Base-by-base conservation (phyloP, 2,113 vertebrate genomes). In the Pedionomus torquatus region DNA sequence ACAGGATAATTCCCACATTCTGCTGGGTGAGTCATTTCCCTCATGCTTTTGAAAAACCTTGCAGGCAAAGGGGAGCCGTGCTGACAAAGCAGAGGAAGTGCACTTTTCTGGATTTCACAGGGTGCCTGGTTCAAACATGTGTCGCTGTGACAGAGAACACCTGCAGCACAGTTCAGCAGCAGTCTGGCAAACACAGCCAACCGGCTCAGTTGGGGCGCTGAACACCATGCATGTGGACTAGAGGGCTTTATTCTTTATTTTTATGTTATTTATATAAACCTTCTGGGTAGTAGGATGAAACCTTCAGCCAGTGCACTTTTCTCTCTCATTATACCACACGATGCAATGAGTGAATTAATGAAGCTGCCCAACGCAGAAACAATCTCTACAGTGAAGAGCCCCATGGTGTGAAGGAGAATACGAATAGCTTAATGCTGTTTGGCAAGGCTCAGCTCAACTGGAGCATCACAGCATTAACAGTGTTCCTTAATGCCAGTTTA, bases 21-120 rank as follows among this genome's bases (percentile, higher is more conserved):
- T 93, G 96, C 89, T 77, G 90, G 92, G 92, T 98, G 97, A 98
- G 93, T 98, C 97, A 98, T 97, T 98, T 98, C 97, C 97, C 96
- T 97, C 63, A 58, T 11, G 43, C 95, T 94, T 96, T 95, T 97
- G 96, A 97, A 98, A 95, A 96, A 87, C 91, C 93, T 94, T 81
- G 90, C 88, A 95, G 96, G 97, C 97, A 93, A 93, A 96, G 93
- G 96, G 57, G 82, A 98, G 89, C 83, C 7, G 3, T 87, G 96
- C 97, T 98, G 93, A 94, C 94, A 94, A 97, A 96, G 97, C 91
- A 93, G 82, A 97, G 96, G 95, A 98, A 98, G 96, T 95, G 75
- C 79, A 84, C 87, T 95, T 97, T 95, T 92, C 88, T 0, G 16
- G 83, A 83, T 96, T 97, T 97, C 83, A 76, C 39, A 83, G 78